Evolutionary conservation across 2,113 vertebrate genomes (phyloP).

Genomic region (Phycodurus eques): DNA sequence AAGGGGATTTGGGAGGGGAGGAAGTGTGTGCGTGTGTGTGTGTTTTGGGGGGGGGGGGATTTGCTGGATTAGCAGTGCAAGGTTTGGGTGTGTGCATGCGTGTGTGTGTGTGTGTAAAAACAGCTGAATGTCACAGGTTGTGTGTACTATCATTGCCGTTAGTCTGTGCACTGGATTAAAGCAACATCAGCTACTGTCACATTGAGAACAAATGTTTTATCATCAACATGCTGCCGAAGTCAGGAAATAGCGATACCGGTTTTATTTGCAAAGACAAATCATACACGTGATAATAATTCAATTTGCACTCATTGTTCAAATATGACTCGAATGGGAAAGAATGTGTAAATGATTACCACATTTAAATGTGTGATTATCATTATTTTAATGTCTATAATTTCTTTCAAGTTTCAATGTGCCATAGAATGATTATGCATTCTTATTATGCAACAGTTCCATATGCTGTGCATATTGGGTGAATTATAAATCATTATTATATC

Average conservation of each 20-base stretch:
- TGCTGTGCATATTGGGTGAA: too few species aligned
- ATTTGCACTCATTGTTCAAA: neutral
- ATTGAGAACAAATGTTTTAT: neutral
- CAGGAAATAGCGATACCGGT: neutral
- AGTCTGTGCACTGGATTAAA: conserved; percentile 62
- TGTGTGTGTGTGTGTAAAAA: conserved; percentile 24
- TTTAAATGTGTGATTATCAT: too few species aligned
- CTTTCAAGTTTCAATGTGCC: too few species aligned
- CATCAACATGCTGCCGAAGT: neutral
- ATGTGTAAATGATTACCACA: too few species aligned
- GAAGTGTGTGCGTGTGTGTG: conserved; percentile 70
- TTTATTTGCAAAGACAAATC: neutral
- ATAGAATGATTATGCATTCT: too few species aligned
- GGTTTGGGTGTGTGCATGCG: conserved; percentile 73
- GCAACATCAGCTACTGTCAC: conserved; percentile 23
- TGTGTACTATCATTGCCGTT: conserved; percentile 55
- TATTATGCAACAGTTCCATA: too few species aligned
- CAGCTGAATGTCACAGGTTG: conserved; percentile 70
- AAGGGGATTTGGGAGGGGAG: conserved; percentile 59
- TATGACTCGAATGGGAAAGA: too few species aligned
- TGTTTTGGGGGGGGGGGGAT: conserved; percentile 49
- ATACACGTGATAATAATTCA: neutral
- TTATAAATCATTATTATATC: too few species aligned
- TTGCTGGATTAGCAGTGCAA: conserved; percentile 67
- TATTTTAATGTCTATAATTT: too few species aligned